Base-by-base conservation (phyloP, 2,888 invertebrate species). In the Eristalis tenax region DNA sequence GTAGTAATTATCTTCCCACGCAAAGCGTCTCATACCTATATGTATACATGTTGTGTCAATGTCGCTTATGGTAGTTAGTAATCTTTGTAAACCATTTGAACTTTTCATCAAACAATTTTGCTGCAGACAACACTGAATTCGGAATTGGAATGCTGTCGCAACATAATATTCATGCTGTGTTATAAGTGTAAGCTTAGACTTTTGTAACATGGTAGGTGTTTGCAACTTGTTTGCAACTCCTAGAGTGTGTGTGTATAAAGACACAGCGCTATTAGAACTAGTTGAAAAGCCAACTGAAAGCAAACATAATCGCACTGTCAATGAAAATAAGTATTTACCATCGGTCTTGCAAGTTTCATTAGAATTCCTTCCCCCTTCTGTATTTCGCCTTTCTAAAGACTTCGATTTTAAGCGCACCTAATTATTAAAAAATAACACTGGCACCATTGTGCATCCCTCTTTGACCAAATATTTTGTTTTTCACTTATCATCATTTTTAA, bases 391-490 rank as follows among this genome's bases (percentile, higher is more conserved):
- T 61, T 69, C 35, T 70, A 71, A 59, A 32, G 43, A 38, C n/a
- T 79, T 66, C 35, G 50, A 79, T 61, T 56, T 50, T 71, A 80
- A 80, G 32, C 75, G 70, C 80, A 84, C 75, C 26, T 10, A n/a
- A n/a, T n/a, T 74, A 26, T 66, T 63, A 40, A 56, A 43, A 15
- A 28, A 38, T 56, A 50, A 50, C 64, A 78, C 26, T 8, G 23
- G 23, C 23, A 59, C 26, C 26, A 59, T 4, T 59, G 23, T 59
- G 23, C 11, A 15, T 4, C 59, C 56, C 15, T 43, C 43, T 71
- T 57, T 32, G 70, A 78, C 64, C 65, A 57, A 78, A 23, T 32
- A 22, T 18, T 32, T n/a, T 38, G 8, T 32, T 32, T 8, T 18
- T 63, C 40, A 50, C 43, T 22, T 43, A 10, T 10, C 15, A 66